These are phyloP conservation scores for Zhuqinia jingwanae DNA, from an alignment of 2,888 invertebrate species.

Conservation along the genomic window DNA sequence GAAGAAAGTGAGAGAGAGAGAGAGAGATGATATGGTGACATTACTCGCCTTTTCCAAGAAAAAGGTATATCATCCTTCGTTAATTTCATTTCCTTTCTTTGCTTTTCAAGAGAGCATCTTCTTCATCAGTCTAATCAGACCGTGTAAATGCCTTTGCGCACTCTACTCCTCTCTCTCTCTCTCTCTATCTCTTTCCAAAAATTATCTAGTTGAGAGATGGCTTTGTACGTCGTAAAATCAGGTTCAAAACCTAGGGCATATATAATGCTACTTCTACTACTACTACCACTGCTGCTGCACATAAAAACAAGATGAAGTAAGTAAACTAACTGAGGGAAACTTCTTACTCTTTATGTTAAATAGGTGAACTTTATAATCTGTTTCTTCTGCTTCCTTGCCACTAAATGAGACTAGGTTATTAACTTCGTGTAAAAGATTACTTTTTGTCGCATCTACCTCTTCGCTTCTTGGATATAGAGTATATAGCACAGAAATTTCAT, in stretches of 20 bases:
- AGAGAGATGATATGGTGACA: background rate
- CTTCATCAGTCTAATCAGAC: constrained; percentile 60
- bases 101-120: constrained; percentile 13
- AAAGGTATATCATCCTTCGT: constrained; percentile 46
- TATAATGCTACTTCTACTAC: too few species aligned
- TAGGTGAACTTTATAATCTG: constrained; percentile 60
- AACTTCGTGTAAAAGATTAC: constrained; percentile 28
- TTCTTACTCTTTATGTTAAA: constrained; percentile 52
- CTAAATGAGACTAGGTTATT: constrained; percentile 19
- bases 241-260: background rate
- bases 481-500: too few species aligned
- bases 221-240: constrained; percentile 39
- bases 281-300: too few species aligned
- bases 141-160: constrained; percentile 46
- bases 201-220: constrained; percentile 31
- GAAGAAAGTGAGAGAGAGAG: background rate
- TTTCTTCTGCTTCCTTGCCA: constrained; percentile 45
- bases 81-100: constrained; percentile 56
- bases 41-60: constrained; percentile 38
- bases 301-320: constrained; percentile 12
- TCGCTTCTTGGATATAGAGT: too few species aligned
- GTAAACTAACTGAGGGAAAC: constrained; percentile 29
- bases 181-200: constrained; percentile 16
- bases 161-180: constrained; percentile 22
- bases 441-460: too few species aligned